phyloP scores from a whole-genome alignment of 2,888 invertebrate genomes.

The Sepiola atlantica region DNA sequence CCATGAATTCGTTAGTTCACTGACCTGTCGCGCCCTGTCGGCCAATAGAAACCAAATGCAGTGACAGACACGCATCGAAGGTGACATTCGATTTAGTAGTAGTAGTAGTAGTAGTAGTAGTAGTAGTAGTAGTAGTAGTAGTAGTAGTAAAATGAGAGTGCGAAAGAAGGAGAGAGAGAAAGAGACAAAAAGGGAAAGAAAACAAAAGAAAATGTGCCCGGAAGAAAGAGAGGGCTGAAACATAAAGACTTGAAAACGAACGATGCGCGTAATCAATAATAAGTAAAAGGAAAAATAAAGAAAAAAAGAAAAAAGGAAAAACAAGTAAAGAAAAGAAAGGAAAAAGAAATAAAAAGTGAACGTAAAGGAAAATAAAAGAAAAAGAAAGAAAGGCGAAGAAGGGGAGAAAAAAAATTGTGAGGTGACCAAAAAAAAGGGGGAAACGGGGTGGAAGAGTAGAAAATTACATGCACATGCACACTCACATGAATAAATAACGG shows the following conservation, averaged over 20 bases:
- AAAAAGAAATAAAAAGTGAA: neutral
- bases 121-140: neutral
- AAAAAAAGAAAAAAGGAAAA: neutral
- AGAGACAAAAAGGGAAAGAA: neutral
- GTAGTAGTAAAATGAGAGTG: neutral
- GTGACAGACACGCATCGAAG: constrained; percentile 16
- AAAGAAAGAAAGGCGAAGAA: neutral
- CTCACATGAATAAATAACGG: too few relatives aligned
- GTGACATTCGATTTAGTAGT: neutral
- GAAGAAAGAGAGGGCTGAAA: neutral
- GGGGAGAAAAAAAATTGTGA: neutral
- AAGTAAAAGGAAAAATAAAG: neutral
- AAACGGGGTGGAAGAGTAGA: too few relatives aligned
- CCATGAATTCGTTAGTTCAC: constrained; percentile 32
- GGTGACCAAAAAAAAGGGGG: neutral
- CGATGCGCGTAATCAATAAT: neutral
- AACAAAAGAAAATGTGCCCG: neutral
- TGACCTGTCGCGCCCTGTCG: constrained; percentile 32
- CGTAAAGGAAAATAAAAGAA: neutral
- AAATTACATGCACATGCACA: too few relatives aligned
- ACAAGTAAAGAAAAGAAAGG: neutral
- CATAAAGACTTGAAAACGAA: neutral
- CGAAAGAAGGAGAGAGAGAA: neutral
- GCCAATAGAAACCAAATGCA: constrained; percentile 9
- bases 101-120: neutral